Evolutionary conservation across 2,797 vertebrate genomes (phyloP), one percentile per base, ranked within the genome.

Genomic region (Crenuchus spilurus): DNA sequence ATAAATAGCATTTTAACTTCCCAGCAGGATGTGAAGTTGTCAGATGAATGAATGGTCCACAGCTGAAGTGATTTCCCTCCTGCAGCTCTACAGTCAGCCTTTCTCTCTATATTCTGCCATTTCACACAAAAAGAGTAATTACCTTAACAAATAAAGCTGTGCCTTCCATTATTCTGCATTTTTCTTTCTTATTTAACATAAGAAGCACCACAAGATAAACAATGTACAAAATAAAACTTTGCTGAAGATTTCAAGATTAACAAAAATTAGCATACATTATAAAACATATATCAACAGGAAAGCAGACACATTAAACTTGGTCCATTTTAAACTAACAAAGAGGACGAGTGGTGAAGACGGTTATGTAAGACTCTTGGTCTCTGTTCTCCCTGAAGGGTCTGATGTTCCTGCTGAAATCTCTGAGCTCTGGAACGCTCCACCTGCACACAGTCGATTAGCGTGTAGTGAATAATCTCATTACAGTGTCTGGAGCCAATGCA

Each of bases 371-470:
- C 11, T 41, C 1, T 6, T 2, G 10, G 10, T 6, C 37, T n/a
- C n/a, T n/a, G n/a, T n/a, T n/a, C 37, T 1, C 10, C 11, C 35
- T 1, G 4, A 41, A 2, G 37, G 11, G 63, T 39, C 44, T 49
- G 33, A 31, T 35, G 46, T 58, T 51, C 44, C 2, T 30, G 48
- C 54, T 26, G 35, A 5, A 65, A 30, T 4, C 67, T 75, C 39
- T 55, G 54, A 75, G 37, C 72, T 79, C 55, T 72, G 71, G 75
- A 75, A 79, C 67, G 67, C 73, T 72, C 68, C 69, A 72, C 63
- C 77, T 79, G 73, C 55, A 10, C 67, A 69, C 62, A 48, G 35
- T 71, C 13, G 67, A 76, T 79, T 79, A 76, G 63, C 16, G 30
- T 55, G 55, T 72, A 44, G 67, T 31, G 48, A 62, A 63, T 79